Conservation (phyloP, 2,797 vertebrate genomes). For the Thunnus albacares region DNA sequence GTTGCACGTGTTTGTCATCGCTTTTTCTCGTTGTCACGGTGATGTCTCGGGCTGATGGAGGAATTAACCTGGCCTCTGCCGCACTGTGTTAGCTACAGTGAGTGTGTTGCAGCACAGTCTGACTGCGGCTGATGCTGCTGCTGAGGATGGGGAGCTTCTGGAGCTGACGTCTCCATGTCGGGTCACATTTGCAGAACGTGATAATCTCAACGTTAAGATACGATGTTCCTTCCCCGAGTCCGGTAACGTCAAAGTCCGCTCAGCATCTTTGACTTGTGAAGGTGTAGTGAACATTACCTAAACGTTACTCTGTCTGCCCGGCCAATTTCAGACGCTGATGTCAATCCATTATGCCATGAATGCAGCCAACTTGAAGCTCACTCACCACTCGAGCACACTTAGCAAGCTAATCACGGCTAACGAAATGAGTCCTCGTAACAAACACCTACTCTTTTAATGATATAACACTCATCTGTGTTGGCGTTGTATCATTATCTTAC, state of each 20-base stretch:
- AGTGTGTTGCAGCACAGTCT: conserved; percentile 44
- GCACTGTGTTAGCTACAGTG: conserved; percentile 56
- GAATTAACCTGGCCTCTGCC: conserved; percentile 66
- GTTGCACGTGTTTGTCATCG: background rate
- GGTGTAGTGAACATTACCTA: conserved; percentile 18
- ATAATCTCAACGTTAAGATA: background rate
- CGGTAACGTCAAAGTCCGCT: background rate
- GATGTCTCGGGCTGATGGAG: conserved; percentile 20
- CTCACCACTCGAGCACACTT: conserved; percentile 11
- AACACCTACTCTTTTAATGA: conserved; percentile 7
- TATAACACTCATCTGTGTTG: background rate
- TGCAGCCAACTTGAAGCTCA: conserved; percentile 61
- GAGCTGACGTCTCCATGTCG: conserved; percentile 66
- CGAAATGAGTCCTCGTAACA: background rate
- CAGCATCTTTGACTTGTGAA: background rate
- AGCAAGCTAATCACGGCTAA: conserved; percentile 33
- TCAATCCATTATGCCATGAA: conserved; percentile 38
- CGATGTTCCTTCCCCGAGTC: background rate
- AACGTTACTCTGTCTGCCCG: conserved; percentile 22
- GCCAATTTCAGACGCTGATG: conserved; percentile 40
- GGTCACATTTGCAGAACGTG: conserved; percentile 65
- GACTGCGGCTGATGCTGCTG: conserved; percentile 53
- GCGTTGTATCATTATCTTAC: background rate
- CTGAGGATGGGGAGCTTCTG: conserved; percentile 69
- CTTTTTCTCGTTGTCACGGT: conserved; percentile 17